Evolutionary conservation across 1,140 invertebrate genomes (phyloP), one percentile per base, ranked within the genome.

Genomic region (Tetramorium alpestre): DNA sequence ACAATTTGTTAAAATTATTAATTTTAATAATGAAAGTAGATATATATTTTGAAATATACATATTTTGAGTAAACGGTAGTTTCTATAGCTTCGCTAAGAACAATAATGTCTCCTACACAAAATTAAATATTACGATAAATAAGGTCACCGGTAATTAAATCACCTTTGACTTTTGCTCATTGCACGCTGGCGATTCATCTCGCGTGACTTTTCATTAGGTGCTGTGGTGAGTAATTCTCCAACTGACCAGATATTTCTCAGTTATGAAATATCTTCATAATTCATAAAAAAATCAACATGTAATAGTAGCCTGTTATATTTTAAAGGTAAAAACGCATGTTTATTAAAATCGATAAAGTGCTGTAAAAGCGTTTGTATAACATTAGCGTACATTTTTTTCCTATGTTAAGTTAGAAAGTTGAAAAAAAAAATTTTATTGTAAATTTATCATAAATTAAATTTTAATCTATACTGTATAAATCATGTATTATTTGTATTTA

Each of bases 111-210:
- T 60, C n/a, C 58, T 44, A 41, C 33, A 60, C 10, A 38, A 82
- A 82, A 84, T 84, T 67, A 47, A 41, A 58, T 28, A n/a, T 54
- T 69, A 54, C 22, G 33, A 73, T 64, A 77, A 90, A 90, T 85
- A 60, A 62, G 86, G 86, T 90, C 80, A 51, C 38, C 56, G 56
- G 41, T 88, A 82, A 90, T 90, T 90, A 90, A 90, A 76, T 88
- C 86, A 90, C 76, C 89, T 88, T 81, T 90, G 89, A 90, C 89
- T 90, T 86, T 90, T 87, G 60, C 88, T 41, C 49, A 10, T 67
- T 67, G 44, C 82, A 44, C 47, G 22, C 62, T 77, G 49, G 10
- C 49, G 56, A 86, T 89, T 81, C 54, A 58, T 54, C 13, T 51
- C 47, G 62, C 49, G 70, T 25, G 56, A 84, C 60, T 84, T 89